Evolutionary conservation across 2,888 invertebrate species (phyloP).

Genomic region (Ormyrus rosae): DNA sequence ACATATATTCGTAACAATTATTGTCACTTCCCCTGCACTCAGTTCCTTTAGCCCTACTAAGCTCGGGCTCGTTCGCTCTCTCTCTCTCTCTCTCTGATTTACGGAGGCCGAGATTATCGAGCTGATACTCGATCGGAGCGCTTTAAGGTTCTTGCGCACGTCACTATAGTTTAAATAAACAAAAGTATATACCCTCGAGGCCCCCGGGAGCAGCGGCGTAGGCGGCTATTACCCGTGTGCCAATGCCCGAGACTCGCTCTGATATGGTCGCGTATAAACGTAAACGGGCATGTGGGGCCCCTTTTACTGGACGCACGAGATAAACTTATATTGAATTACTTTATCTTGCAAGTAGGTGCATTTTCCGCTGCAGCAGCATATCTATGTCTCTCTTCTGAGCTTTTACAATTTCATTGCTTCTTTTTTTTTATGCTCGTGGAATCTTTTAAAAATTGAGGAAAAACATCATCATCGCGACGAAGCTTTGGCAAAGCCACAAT

Average conservation of each 20-base stretch:
- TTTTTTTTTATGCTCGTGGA: too few species aligned
- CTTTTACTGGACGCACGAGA: background rate
- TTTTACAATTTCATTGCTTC: too few species aligned
- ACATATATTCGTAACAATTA: too few species aligned
- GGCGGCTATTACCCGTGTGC: background rate
- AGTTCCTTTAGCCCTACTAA: background rate
- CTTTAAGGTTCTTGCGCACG: conserved; percentile 59
- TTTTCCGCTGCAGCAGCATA: too few species aligned
- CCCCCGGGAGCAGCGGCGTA: too few species aligned
- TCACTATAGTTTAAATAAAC: conserved; percentile 67
- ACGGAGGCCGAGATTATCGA: conserved; percentile 43
- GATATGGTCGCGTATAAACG: too few species aligned
- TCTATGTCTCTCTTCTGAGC: too few species aligned
- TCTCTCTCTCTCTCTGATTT: conserved; percentile 5
- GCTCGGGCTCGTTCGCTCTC: background rate
- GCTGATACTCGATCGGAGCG: background rate
- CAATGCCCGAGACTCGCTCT: background rate
- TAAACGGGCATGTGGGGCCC: background rate
- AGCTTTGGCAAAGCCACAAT: too few species aligned
- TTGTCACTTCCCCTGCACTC: background rate
- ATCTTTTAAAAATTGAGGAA: too few species aligned
- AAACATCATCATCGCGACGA: too few species aligned
- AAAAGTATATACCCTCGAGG: conserved; percentile 57
- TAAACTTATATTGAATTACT: background rate
- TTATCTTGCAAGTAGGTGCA: too few species aligned